phyloP scores from a whole-genome alignment of 2,113 vertebrate genomes.

The Halichoerus grypus region DNA sequence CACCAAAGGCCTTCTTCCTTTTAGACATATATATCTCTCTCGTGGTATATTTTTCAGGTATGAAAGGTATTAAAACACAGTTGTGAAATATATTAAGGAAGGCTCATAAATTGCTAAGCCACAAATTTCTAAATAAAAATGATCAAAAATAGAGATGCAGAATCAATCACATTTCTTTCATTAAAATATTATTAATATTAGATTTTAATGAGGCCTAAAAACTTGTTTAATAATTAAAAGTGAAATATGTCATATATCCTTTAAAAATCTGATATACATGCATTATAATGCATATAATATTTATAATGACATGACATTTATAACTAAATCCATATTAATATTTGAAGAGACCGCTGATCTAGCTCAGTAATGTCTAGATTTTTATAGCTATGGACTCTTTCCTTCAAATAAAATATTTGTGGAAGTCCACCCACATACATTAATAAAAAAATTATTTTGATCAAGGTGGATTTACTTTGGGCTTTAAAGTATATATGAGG shows the following conservation, averaged over 20 bases:
- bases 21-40: neutral
- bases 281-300: neutral
- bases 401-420: neutral
- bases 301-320: neutral
- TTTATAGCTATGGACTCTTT: neutral
- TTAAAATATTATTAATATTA: neutral
- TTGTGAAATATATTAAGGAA: neutral
- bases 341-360: neutral
- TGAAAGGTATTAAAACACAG: neutral
- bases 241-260: neutral
- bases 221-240: neutral
- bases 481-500: neutral
- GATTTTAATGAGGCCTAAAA: neutral
- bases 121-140: conserved; percentile 21
- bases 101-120: neutral
- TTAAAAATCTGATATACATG: neutral
- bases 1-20: neutral
- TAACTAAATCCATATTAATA: neutral
- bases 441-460: neutral
- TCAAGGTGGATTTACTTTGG: neutral
- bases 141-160: neutral
- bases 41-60: neutral
- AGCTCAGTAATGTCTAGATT: neutral
- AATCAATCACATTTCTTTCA: neutral
- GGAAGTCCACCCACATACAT: neutral